These are phyloP conservation scores for Conomelus anceps DNA, from an alignment of 2,888 invertebrate species.

Conservation along the genomic window DNA sequence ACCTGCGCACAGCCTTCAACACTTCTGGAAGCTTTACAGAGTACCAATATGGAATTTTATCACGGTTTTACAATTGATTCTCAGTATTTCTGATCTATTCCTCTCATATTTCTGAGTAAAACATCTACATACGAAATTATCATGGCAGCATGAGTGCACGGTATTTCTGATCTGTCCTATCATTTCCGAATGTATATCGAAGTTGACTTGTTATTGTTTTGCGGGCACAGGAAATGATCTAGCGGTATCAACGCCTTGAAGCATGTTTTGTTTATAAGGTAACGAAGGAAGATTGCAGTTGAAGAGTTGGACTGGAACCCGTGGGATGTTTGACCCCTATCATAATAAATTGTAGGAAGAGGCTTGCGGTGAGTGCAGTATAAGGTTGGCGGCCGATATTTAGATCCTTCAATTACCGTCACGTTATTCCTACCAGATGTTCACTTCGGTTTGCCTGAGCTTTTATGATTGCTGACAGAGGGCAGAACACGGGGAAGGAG, in stretches of 20 bases:
- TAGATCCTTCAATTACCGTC: background rate
- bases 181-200: background rate
- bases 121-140: too few relatives aligned
- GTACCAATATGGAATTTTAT: too few relatives aligned
- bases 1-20: too few relatives aligned
- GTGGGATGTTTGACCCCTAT: background rate
- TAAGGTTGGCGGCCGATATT: too few relatives aligned
- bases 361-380: background rate
- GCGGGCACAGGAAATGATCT: background rate
- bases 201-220: background rate
- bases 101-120: too few relatives aligned
- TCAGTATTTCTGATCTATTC: too few relatives aligned
- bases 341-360: background rate
- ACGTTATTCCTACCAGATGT: background rate
- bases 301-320: background rate
- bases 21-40: too few relatives aligned
- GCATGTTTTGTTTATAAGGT: background rate
- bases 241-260: background rate
- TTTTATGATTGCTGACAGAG: background rate
- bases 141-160: background rate
- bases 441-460: background rate
- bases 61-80: too few relatives aligned
- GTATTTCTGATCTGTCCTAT: background rate
- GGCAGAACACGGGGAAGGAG: background rate
- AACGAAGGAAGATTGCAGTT: background rate